phyloP scores from a whole-genome alignment of 2,113 vertebrate species.

The Platysternon megacephalum region DNA sequence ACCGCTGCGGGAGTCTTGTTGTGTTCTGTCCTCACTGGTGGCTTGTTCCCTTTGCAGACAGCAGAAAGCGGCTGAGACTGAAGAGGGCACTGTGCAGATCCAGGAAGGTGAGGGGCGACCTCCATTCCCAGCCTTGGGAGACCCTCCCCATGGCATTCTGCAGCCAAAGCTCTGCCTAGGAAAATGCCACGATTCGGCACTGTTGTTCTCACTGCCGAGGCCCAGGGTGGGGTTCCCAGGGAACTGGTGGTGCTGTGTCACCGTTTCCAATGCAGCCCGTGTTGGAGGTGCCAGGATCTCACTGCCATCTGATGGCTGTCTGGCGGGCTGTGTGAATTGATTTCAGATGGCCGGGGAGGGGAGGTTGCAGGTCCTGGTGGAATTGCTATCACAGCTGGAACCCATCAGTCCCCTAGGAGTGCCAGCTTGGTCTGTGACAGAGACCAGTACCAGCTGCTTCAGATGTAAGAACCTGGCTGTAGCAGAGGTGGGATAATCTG shows the following conservation, averaged over 20 bases:
- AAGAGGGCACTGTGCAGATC: conserved; percentile 77
- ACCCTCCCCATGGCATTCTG: background rate
- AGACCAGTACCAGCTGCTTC: background rate
- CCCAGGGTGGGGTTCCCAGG: background rate
- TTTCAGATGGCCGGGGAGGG: too few species aligned
- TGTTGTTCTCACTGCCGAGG: background rate
- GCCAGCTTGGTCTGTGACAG: background rate
- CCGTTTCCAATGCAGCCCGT: background rate
- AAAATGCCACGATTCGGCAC: background rate
- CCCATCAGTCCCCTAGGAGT: background rate
- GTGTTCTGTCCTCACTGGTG: background rate
- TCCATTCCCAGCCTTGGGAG: background rate
- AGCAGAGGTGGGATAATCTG: background rate
- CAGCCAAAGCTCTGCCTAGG: background rate
- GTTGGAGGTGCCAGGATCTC: background rate
- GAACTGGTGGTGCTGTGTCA: background rate
- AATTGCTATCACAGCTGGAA: background rate
- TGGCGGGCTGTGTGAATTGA: background rate
- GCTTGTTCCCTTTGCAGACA: conserved; percentile 49
- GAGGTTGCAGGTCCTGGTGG: background rate
- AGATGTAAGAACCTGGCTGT: background rate
- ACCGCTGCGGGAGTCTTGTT: background rate
- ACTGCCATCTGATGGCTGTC: background rate
- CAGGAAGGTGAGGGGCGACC: conserved; percentile 73
- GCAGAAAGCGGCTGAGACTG: conserved; percentile 77